phyloP scores from a whole-genome alignment of 2,113 vertebrate species.

The Callorhinus ursinus region DNA sequence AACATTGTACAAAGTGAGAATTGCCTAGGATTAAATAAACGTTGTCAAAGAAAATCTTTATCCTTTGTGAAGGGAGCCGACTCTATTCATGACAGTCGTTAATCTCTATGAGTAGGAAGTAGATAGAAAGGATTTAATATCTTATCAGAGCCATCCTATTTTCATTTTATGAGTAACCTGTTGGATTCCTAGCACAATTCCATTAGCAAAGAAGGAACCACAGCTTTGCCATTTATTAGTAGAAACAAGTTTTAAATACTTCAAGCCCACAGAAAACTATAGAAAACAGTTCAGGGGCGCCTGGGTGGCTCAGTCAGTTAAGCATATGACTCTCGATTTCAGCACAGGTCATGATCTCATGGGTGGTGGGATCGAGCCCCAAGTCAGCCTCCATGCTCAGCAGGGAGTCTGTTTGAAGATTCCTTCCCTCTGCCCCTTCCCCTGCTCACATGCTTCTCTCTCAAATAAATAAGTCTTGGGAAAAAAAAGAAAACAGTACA shows the following conservation, averaged over 20 bases:
- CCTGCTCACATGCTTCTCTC: not conserved
- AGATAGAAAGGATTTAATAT: not conserved
- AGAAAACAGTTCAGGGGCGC: not conserved
- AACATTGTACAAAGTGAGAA: not conserved
- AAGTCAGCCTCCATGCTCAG: not conserved
- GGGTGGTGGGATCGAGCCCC: not conserved
- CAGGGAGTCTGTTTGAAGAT: not conserved
- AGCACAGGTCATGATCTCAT: not conserved
- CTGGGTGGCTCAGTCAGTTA: not conserved
- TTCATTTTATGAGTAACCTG: constrained; percentile 3
- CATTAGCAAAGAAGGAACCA: not conserved
- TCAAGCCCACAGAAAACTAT: not conserved
- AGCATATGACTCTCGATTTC: not conserved
- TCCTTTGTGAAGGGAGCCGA: not conserved
- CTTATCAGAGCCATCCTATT: not conserved
- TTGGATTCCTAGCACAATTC: not conserved
- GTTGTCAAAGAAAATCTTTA: not conserved
- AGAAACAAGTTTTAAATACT: not conserved
- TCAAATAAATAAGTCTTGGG: not conserved
- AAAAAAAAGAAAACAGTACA: not conserved
- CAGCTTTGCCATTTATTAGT: not conserved
- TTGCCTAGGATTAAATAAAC: not conserved
- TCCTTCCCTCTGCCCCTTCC: not conserved
- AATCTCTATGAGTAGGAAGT: not conserved
- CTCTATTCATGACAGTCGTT: not conserved